Evolutionary conservation across 2,113 vertebrate genomes (phyloP).

Genomic region (Onychostruthus taczanowskii): DNA sequence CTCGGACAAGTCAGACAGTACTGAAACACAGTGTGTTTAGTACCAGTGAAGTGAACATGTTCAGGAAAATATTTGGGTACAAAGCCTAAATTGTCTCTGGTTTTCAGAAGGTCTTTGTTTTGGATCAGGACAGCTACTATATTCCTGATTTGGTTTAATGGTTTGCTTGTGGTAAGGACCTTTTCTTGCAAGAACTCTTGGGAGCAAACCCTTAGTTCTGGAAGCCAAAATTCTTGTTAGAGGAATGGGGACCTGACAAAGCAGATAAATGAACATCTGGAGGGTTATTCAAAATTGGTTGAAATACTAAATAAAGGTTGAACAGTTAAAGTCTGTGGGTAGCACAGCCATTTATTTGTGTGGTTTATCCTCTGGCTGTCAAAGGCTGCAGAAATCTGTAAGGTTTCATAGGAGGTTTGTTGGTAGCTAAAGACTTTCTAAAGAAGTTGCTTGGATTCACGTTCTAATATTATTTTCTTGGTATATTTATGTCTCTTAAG

Average conservation of each 20-base stretch:
- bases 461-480: neutral
- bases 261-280: neutral
- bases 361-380: neutral
- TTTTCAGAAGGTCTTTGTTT: neutral
- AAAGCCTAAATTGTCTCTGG: neutral
- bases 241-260: neutral
- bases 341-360: neutral
- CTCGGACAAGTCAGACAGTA: neutral
- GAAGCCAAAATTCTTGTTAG: neutral
- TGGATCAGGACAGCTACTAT: neutral
- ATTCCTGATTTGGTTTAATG: neutral
- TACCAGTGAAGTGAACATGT: neutral
- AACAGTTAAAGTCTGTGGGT: neutral
- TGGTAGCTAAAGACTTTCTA: neutral
- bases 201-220: neutral
- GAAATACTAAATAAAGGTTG: neutral
- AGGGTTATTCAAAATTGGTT: neutral
- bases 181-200: neutral
- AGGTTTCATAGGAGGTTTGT: neutral
- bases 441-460: neutral
- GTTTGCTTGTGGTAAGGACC: neutral
- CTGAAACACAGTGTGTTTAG: accelerated
- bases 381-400: neutral
- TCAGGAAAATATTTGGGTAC: neutral
- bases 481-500: neutral